Percentiles rank a stretch among this genome's conserved stretches.
Evolutionary conservation across 1,140 invertebrate genomes (phyloP).

Genomic region (Choristoneura fumiferana): DNA sequence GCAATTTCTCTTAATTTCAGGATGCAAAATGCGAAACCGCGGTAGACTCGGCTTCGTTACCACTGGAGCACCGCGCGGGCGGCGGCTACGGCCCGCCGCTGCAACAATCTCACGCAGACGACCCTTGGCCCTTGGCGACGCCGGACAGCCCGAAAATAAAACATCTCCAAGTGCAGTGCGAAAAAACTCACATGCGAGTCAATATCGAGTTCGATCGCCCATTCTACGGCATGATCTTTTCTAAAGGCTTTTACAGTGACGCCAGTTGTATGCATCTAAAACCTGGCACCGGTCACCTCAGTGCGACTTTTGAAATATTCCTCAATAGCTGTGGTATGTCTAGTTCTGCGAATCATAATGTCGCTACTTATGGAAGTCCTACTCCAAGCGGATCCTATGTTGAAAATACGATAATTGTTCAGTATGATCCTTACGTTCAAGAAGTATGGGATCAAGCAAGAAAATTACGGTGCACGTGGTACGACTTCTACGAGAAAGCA

Average conservation of each 20-base stretch:
- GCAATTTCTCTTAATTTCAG: slow-evolving; percentile 75
- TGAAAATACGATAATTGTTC: slow-evolving; percentile 96
- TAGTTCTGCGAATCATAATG: slow-evolving; percentile 91
- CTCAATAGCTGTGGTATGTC: slow-evolving; percentile 95
- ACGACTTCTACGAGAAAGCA: slow-evolving; percentile 96
- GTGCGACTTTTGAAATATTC: slow-evolving; percentile 95
- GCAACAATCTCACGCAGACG: slow-evolving; percentile 80
- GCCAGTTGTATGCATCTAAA: slow-evolving; percentile 94
- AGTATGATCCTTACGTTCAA: slow-evolving; percentile 96
- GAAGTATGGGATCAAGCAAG: slow-evolving; percentile 92
- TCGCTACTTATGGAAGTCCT: slow-evolving; percentile 87
- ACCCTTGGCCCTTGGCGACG: slow-evolving; percentile 90
- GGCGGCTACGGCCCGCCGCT: slow-evolving; percentile 85
- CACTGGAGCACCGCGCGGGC: slow-evolving; percentile 85
- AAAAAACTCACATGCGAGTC: slow-evolving; percentile 96
- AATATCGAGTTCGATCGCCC: slow-evolving; percentile 96
- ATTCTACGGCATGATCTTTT: slow-evolving; percentile 98
- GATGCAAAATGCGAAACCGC: slow-evolving; percentile 86
- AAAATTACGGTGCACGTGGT: slow-evolving; percentile 95
- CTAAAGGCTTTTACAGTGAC: slow-evolving; percentile 94
- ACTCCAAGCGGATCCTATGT: slow-evolving; percentile 95
- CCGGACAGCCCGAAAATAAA: slow-evolving; percentile 95
- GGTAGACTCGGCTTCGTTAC: slow-evolving; percentile 87
- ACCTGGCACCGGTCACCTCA: slow-evolving; percentile 92
- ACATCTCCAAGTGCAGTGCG: slow-evolving; percentile 95